phyloP scores from a whole-genome alignment of 1,140 invertebrate genomes.

The Nilaparvata lugens region DNA sequence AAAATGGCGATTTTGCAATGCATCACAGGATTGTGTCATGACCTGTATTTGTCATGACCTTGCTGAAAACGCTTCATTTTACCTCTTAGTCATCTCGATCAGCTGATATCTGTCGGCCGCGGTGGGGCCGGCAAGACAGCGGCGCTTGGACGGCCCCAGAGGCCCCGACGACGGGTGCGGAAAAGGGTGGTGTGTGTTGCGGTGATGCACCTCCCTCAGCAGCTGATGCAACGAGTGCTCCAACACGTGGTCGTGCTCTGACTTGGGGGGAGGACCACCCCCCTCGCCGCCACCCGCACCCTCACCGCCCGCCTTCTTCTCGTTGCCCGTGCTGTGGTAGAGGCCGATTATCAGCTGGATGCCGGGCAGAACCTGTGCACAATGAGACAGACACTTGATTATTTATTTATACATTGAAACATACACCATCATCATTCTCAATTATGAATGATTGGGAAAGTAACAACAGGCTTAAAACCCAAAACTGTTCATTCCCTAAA shows the following conservation, averaged over 20 bases:
- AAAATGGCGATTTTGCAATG: too few species aligned
- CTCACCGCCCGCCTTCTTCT: conserved; percentile 37
- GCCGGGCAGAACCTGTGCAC: conserved; percentile 72
- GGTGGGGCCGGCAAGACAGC: conserved; percentile 81
- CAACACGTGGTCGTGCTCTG: conserved; percentile 89
- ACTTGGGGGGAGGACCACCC: conserved; percentile 42
- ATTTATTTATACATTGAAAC: too few species aligned
- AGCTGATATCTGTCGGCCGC: conserved; percentile 80
- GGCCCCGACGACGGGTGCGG: conserved; percentile 90
- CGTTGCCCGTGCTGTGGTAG: conserved; percentile 61
- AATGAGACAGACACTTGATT: conserved; percentile 47
- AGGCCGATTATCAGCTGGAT: conserved; percentile 77
- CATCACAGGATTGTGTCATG: too few species aligned
- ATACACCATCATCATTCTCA: too few species aligned
- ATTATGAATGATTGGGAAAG: too few species aligned
- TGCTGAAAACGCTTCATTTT: too few species aligned
- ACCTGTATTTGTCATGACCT: too few species aligned
- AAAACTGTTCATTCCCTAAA: too few species aligned
- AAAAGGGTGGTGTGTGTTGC: conserved; percentile 86
- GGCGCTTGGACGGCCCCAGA: conserved; percentile 78
- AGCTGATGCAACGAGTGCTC: conserved; percentile 94
- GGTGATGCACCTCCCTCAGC: conserved; percentile 74
- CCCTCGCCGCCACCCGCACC: conserved; percentile 5
- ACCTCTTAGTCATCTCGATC: conserved; percentile 74
- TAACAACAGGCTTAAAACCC: too few species aligned